Base-by-base conservation (phyloP, 1,140 invertebrate genomes). In the Drosophila bipectinata region DNA sequence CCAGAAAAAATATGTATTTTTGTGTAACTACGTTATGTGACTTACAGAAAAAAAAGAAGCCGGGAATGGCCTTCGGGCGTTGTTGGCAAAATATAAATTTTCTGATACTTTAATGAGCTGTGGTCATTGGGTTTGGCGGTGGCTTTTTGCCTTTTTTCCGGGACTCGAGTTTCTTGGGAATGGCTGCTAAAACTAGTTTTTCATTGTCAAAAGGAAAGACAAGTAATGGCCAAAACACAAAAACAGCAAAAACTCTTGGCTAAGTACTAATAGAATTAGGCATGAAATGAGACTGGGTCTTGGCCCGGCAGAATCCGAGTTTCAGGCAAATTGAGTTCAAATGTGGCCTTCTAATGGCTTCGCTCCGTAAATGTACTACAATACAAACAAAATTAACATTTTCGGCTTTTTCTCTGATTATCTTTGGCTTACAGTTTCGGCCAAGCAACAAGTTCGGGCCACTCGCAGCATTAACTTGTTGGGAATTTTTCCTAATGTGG, bases 161-260 rank as follows among this genome's bases (percentile, higher is more conserved):
- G 10, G 32, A 30, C 8, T 44, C 44, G n/a, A 30, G 54, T 56
- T 84, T 83, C 80, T 45, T 61, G 44, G 56, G 56, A 85, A 82
- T 48, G 74, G 52, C 63, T 47, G 75, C 74, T 58, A 63, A 87
- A 85, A 85, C 81, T 85, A 69, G 81, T 85, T 85, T 77, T 71
- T 44, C 41, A 15, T 44, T 44, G 41, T 18, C 41, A 44, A 44
- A 44, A 14, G 41, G 37, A 32, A 4, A 4, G 34, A 37, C 10
- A 37, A 37, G 34, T 37, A 37, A 37, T 37, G 34, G 34, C 34
- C 34, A 37, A 37, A 37, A 37, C 10, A 37, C 34, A 45, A 26
- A 63, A 51, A 66, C n/a, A 34, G n/a, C 10, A 39, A 53, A 7
- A 44, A n/a, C 15, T 24, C 24, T 14, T 12, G 7, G 58, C 49